Base-by-base conservation (phyloP, 2,888 invertebrate species). In the Miltochrista miniata region DNA sequence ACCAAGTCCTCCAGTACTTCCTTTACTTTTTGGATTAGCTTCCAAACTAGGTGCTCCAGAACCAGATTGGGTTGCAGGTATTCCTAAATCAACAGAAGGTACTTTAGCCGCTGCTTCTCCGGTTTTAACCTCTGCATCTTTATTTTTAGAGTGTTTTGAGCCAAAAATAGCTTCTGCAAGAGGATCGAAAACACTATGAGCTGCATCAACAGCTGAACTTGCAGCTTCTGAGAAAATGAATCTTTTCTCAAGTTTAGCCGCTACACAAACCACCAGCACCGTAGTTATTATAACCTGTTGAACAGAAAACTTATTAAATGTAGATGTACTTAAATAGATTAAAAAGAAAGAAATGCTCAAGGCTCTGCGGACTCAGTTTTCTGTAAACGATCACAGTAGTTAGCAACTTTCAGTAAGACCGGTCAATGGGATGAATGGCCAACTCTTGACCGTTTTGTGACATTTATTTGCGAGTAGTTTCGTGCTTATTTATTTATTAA, bases 121-220 rank as follows among this genome's bases (percentile, higher is more conserved):
- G 10, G 9, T 4, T 1, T 43, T 77, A 50, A 91, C 90, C 0
- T 89, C 91, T 5, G 89, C 90, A 11, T 81, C 83, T 15, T 90
- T 90, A 9, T 90, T 90, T 77, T 84, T 91, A 1, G 90, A 90
- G 48, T 82, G 66, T 1, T 69, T 72, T 5, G 90, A 90, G n/a
- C 91, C 90, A 41, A 90, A 91, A 0, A 82, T 64, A 12, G 77
- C 77, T 0, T 82, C 68, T 1, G 73, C 83, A 12, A 43, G 12
- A 7, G 41, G 29, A 12, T 12, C 12, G 12, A 35, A n/a, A 7
- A 3, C 2, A 7, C 12, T 4, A 35, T 13, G 12, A 13, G 12
- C 5, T 2, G 7, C 37, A n/a, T 15, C 11, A 5, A 18, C 4
- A 18, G 15, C 38, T 18, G 38, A 15, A 7, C 15, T 15, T 5